Evolutionary conservation across 92 coral and sea anemone species (phyloP).

Genomic region (Hydrozoanthus gracilis): DNA sequence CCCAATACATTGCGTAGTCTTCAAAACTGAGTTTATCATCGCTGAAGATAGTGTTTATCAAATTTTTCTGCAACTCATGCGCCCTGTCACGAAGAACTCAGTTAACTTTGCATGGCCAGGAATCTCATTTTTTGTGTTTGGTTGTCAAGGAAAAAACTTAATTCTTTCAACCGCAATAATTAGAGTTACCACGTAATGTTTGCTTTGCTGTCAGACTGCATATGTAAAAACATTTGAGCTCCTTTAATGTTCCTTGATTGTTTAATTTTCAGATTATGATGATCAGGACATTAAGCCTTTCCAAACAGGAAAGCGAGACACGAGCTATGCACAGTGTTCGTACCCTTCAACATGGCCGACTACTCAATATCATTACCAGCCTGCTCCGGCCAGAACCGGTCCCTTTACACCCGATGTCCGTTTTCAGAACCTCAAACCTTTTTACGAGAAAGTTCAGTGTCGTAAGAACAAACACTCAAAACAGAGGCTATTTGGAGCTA

Average conservation of each 20-base stretch:
- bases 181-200: not conserved
- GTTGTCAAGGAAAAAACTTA: too few species aligned
- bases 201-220: not conserved
- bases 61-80: too few species aligned
- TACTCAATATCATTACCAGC: constrained; percentile 40
- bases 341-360: constrained; percentile 40
- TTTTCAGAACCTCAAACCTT: constrained; percentile 46
- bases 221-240: too few species aligned
- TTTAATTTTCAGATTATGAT: constrained; percentile 27
- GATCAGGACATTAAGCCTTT: constrained; percentile 47
- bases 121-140: too few species aligned
- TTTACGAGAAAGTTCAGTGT: constrained; percentile 78
- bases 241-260: not conserved
- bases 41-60: too few species aligned
- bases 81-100: not conserved
- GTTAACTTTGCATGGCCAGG: not conserved
- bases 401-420: constrained; percentile 43
- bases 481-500: constrained; percentile 86
- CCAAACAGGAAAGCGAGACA: constrained; percentile 47
- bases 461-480: constrained; percentile 93
- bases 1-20: too few species aligned
- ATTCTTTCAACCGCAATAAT: too few species aligned
- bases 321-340: constrained; percentile 30
- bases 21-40: too few species aligned
- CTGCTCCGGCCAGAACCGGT: constrained; percentile 36